Percentiles rank a stretch among this genome's conserved stretches.
phyloP scores from a whole-genome alignment of 2,113 vertebrate genomes.

The Tenrec ecaudatus region DNA sequence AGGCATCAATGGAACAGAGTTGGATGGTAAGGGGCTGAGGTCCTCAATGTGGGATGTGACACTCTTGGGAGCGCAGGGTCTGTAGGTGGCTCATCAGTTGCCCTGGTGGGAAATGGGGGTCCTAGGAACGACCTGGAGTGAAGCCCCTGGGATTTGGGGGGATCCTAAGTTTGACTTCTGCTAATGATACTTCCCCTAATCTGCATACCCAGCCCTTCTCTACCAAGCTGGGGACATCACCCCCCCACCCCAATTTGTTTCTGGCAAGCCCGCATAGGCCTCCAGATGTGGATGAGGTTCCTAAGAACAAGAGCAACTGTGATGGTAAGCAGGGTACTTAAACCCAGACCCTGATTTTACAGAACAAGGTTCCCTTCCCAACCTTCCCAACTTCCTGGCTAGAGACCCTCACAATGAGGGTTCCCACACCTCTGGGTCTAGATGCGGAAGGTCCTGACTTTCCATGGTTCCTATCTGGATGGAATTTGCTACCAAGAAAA shows the following conservation, averaged over 20 bases:
- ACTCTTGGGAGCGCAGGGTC: too few relatives aligned
- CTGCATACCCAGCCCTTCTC: neutral
- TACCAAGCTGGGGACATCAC: neutral
- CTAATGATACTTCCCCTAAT: neutral
- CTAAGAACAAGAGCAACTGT: neutral
- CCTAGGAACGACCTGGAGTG: neutral
- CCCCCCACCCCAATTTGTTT: neutral
- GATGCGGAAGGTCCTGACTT: neutral
- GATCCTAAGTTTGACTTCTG: neutral
- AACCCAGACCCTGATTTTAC: neutral
- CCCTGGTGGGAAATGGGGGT: neutral
- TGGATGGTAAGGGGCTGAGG: neutral
- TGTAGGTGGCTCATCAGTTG: too few relatives aligned
- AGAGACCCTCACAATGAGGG: neutral
- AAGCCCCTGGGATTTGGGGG: neutral
- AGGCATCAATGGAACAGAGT: neutral
- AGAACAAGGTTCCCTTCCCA: neutral
- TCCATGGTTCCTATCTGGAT: neutral
- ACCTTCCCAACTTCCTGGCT: neutral
- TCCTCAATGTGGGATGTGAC: too few relatives aligned
- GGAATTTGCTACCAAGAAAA: constrained; percentile 33
- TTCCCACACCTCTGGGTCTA: neutral
- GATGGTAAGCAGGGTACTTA: too few relatives aligned
- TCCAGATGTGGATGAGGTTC: neutral
- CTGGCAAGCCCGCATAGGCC: neutral